A percentile compares a stretch with the other conserved stretches of the same genome.
These are phyloP conservation scores for Tolypeutes matacus DNA, from an alignment of 2,797 vertebrate genomes.

Conservation along the genomic window DNA sequence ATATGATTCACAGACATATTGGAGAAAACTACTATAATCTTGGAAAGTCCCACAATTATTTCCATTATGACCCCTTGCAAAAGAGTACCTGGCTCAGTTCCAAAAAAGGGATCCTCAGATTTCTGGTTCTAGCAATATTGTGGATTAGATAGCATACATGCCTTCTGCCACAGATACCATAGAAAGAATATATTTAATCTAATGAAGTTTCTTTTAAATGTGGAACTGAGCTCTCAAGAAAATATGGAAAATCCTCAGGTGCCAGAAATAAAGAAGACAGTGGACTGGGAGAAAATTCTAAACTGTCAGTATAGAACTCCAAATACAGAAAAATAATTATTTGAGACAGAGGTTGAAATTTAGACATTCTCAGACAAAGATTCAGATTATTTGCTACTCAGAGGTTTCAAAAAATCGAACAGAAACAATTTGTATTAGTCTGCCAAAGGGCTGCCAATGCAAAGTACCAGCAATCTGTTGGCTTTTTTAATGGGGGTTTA, in stretches of 20 bases:
- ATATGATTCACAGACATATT: neutral
- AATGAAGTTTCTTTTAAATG: neutral
- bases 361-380: neutral
- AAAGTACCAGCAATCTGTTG: no score
- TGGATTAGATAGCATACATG: no score
- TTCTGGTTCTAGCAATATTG: neutral
- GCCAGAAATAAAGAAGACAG: neutral
- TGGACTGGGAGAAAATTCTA: neutral
- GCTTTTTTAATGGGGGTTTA: no score
- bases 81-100: neutral
- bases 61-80: neutral
- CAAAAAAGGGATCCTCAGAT: neutral
- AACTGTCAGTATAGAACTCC: neutral
- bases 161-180: neutral
- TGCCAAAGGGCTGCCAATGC: no score
- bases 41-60: neutral
- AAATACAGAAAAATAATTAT: neutral
- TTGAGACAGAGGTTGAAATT: neutral
- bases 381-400: neutral
- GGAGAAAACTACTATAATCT: neutral
- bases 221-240: neutral
- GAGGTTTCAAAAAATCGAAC: neutral
- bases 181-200: neutral
- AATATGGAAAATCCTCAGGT: neutral
- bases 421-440: no score